phyloP scores from a whole-genome alignment of 2,888 invertebrate species.

The Andricus quercusramuli region DNA sequence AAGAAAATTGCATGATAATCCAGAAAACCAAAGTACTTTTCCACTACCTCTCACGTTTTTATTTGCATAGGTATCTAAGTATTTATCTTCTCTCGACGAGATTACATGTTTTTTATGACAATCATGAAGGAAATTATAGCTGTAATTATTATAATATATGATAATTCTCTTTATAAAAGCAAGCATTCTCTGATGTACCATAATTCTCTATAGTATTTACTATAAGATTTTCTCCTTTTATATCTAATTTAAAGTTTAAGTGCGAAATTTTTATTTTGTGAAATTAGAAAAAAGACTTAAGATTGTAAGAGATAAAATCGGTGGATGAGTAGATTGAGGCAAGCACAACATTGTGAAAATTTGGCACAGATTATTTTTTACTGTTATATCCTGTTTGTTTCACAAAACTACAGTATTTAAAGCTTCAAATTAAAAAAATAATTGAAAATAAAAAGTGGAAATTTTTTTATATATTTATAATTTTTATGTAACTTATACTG shows the following conservation, averaged over 20 bases:
- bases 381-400: no score
- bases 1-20: constrained; percentile 5
- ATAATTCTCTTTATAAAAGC: constrained; percentile 34
- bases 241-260: background rate
- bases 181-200: constrained; percentile 13
- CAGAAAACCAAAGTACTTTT: background rate
- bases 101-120: constrained; percentile 21
- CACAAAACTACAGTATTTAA: no score
- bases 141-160: constrained; percentile 30
- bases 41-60: background rate
- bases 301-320: background rate
- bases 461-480: background rate
- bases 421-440: no score
- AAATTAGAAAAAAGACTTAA: background rate
- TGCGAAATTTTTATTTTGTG: background rate
- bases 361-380: no score
- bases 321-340: background rate
- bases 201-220: constrained; percentile 30
- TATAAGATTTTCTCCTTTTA: constrained; percentile 34
- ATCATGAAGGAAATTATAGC: constrained; percentile 18
- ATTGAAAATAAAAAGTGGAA: no score
- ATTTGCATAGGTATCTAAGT: background rate
- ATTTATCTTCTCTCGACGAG: constrained; percentile 4
- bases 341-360: background rate
- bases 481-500: background rate